phyloP scores from a whole-genome alignment of 2,797 vertebrate genomes.

The Liparis tanakae region DNA sequence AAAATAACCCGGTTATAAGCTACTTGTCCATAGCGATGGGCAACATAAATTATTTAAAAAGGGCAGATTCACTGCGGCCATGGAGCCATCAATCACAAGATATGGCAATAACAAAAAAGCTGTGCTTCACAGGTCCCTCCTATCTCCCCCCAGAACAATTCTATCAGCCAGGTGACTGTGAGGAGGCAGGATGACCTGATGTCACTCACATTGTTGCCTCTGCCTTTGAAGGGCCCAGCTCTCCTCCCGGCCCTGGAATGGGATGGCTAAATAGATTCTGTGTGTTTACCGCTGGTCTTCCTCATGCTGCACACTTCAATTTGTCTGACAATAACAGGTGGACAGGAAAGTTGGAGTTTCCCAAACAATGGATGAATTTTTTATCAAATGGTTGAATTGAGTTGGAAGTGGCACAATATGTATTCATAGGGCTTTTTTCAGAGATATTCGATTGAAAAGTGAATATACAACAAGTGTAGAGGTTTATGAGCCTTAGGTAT shows the following conservation, averaged over 20 bases:
- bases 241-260: slow-evolving; percentile 90
- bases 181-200: slow-evolving; percentile 93
- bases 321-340: slow-evolving; percentile 96
- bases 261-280: slow-evolving; percentile 96
- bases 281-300: slow-evolving; percentile 89
- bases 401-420: slow-evolving; percentile 85
- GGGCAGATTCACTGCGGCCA: slow-evolving; percentile 98
- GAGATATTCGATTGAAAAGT: slow-evolving; percentile 77
- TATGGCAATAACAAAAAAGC: slow-evolving; percentile 97
- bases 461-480: slow-evolving; percentile 76
- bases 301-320: slow-evolving; percentile 92
- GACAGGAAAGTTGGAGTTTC: slow-evolving; percentile 88
- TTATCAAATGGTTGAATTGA: slow-evolving; percentile 93
- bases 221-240: slow-evolving; percentile 92
- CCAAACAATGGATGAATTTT: slow-evolving; percentile 94
- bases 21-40: slow-evolving; percentile 95
- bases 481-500: slow-evolving; percentile 17
- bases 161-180: slow-evolving; percentile 96
- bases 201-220: slow-evolving; percentile 97
- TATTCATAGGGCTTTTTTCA: slow-evolving; percentile 84
- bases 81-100: slow-evolving; percentile 99
- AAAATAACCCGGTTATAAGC: slow-evolving; percentile 99
- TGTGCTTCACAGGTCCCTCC: slow-evolving; percentile 90
- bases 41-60: slow-evolving; percentile 99
- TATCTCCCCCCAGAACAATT: slow-evolving; percentile 94